A percentile compares a stretch with the other conserved stretches of the same genome.
Conservation (phyloP, 2,888 invertebrate genomes). For the Cosmia trapezina region DNA sequence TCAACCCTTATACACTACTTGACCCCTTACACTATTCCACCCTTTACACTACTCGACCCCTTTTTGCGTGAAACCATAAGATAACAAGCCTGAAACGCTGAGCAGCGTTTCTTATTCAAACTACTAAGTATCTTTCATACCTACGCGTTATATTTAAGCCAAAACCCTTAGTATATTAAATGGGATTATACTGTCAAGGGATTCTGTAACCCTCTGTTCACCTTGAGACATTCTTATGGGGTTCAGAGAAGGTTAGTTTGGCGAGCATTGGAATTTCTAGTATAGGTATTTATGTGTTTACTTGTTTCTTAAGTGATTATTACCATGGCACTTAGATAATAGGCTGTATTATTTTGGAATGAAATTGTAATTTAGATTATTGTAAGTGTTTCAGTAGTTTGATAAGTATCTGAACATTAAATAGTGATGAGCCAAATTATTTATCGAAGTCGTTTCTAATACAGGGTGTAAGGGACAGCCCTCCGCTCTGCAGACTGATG, state of each 20-base stretch:
- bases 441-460: neutral
- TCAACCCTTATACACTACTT: slow-evolving; percentile 14
- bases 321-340: neutral
- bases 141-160: slow-evolving; percentile 58
- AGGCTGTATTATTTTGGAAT: neutral
- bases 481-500: too few species aligned
- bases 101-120: slow-evolving; percentile 52
- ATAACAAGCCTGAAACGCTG: slow-evolving; percentile 23
- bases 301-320: neutral
- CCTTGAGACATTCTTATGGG: slow-evolving; percentile 63
- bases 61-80: slow-evolving; percentile 45
- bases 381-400: neutral
- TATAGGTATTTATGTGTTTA: neutral
- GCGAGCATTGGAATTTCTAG: slow-evolving; percentile 32
- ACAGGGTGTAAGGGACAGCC: too few species aligned
- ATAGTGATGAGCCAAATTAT: neutral
- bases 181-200: slow-evolving; percentile 70
- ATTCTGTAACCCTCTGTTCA: slow-evolving; percentile 58
- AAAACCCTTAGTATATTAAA: slow-evolving; percentile 68
- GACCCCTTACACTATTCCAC: neutral
- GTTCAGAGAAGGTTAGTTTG: slow-evolving; percentile 30
- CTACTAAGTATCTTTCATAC: slow-evolving; percentile 50
- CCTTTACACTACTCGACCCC: slow-evolving; percentile 10
- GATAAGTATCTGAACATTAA: neutral
- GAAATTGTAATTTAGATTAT: neutral